Base-by-base conservation (phyloP, 2,113 vertebrate genomes). In the Oxyura jamaicensis region DNA sequence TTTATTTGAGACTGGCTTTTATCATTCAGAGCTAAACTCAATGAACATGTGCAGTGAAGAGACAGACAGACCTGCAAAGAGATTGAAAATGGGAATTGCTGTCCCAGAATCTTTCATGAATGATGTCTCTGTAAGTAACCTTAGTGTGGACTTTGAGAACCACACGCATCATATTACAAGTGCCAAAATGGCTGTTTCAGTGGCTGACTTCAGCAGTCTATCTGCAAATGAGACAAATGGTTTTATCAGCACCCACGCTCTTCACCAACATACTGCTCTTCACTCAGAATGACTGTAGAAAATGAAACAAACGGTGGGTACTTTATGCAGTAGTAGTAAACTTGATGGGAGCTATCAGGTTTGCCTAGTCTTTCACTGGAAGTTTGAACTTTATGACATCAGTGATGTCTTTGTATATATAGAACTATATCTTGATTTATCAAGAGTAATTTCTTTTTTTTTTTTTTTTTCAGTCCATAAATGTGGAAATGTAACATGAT, bases 391-490 rank as follows among this genome's bases (percentile, higher is more conserved):
- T 97, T 99, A 99, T 99, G 99, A 99, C 99, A 99, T 99, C 99
- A 99, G 99, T 99, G 99, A 99, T 99, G 99, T 99, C 99, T 99
- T 98, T 98, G 75, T 98, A 97, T 99, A 98, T 99, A 99, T 98
- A 99, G 99, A 99, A 99, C 98, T 99, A 99, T 99, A 99, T 99
- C 99, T 99, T 99, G 99, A 99, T 99, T 99, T 99, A 98, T 98
- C 99, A 99, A 99, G 99, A 99, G 98, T 99, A 98, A 99, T 98
- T 99, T 99, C 98, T 98, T 98, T 98, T 39, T 39, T 39, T 98
- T 98, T 39, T 39, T 39, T 17, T 46, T 46, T 99, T 98, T 98
- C 97, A 97, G 97, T 98, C 98, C 99, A 97, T 99, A 98, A 98
- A 98, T 98, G 98, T 99, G 98, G 99, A 98, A 98, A 98, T 96